A percentile compares a stretch with the other conserved stretches of the same genome.
phyloP scores from a whole-genome alignment of 2,797 vertebrate species.

The Pelodytes ibericus region DNA sequence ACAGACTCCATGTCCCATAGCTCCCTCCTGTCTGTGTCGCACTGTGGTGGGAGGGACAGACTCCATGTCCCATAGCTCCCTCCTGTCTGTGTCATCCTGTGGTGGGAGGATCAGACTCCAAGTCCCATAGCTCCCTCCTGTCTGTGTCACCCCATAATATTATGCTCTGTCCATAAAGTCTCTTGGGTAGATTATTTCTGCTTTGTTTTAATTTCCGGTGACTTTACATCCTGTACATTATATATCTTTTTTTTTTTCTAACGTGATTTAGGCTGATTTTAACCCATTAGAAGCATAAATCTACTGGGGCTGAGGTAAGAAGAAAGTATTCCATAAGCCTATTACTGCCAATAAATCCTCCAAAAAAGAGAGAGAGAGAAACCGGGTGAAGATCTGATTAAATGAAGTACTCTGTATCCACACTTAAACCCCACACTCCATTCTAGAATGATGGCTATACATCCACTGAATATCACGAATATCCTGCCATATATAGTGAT shows the following conservation, averaged over 20 bases:
- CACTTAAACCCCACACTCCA: too few relatives aligned
- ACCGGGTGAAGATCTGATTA: too few relatives aligned
- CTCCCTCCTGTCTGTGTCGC: constrained; percentile 13
- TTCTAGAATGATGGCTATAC: background rate
- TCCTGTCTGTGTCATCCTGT: constrained; percentile 11
- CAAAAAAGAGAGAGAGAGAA: too few relatives aligned
- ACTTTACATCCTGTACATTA: constrained; percentile 26
- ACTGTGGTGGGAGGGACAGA: constrained; percentile 13
- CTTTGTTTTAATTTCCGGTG: constrained; percentile 12
- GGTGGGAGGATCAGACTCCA: constrained; percentile 5
- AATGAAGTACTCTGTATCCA: too few relatives aligned
- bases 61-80: constrained; percentile 8
- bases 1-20: constrained; percentile 9
- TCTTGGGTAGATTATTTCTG: background rate
- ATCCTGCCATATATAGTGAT: background rate
- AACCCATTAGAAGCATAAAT: background rate
- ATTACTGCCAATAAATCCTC: too few relatives aligned
- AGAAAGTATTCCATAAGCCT: too few relatives aligned
- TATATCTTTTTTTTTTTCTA: background rate
- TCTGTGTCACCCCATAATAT: background rate
- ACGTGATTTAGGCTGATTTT: background rate
- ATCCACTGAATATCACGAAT: background rate
- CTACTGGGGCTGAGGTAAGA: too few relatives aligned
- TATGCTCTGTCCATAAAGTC: constrained; percentile 13
- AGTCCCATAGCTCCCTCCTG: constrained; percentile 3